A percentile compares a stretch with the other conserved stretches of the same genome.
These are phyloP conservation scores for Mico argentatus DNA, from an alignment of 2,797 vertebrate genomes.

Conservation along the genomic window DNA sequence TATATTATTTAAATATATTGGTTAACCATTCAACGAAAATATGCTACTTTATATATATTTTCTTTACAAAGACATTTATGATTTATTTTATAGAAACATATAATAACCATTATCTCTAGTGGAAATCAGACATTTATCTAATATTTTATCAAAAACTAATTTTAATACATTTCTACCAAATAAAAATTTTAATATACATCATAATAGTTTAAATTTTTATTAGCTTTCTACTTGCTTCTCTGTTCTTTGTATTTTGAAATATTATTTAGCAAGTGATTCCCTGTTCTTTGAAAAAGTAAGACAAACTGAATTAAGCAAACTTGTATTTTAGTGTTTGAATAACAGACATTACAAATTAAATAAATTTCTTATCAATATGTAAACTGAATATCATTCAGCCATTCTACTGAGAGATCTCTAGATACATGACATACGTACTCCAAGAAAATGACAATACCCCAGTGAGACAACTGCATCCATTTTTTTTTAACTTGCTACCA, in stretches of 20 bases:
- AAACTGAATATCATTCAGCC: neutral
- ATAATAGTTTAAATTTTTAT: neutral
- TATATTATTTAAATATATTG: neutral
- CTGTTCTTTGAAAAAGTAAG: neutral
- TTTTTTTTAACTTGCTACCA: conserved; percentile 28
- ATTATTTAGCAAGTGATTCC: neutral
- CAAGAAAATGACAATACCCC: conserved; percentile 40
- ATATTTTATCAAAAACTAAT: neutral
- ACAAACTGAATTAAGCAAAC: neutral
- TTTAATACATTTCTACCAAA: conserved; percentile 11
- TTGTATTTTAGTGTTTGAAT: neutral
- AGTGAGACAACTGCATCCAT: neutral
- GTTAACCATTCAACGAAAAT: neutral
- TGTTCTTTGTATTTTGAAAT: conserved; percentile 38
- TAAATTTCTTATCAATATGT: conserved; percentile 8
- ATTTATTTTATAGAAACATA: neutral
- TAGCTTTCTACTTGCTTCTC: neutral
- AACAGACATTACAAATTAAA: conserved; percentile 31
- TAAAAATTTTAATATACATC: neutral
- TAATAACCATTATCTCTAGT: neutral
- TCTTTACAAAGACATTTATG: neutral
- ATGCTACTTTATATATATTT: neutral
- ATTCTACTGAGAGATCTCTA: neutral
- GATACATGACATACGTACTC: neutral
- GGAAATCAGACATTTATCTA: neutral